Evolutionary conservation across 2,113 vertebrate genomes (phyloP).

Genomic region (Turdus rufiventris): DNA sequence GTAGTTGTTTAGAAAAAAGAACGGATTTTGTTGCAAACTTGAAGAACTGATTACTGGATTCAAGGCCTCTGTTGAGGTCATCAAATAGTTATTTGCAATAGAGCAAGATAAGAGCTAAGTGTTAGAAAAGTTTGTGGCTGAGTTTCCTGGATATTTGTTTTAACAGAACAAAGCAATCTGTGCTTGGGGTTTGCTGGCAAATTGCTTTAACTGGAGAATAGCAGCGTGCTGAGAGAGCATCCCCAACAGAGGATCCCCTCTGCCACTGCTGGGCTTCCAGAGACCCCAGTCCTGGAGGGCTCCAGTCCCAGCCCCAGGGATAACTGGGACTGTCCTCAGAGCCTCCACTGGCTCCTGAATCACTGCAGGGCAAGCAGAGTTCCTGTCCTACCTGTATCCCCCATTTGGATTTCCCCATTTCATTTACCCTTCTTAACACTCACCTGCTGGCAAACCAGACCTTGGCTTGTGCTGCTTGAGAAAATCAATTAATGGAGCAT

Average conservation of each 20-base stretch:
- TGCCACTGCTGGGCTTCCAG: background rate
- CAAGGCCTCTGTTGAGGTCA: slow-evolving; percentile 50
- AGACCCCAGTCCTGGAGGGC: background rate
- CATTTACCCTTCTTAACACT: background rate
- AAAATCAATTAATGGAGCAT: background rate
- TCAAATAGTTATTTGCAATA: slow-evolving; percentile 26
- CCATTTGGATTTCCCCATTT: background rate
- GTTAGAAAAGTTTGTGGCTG: background rate
- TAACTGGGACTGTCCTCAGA: background rate
- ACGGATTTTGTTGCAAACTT: background rate
- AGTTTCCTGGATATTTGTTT: slow-evolving; percentile 4
- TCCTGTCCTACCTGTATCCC: background rate
- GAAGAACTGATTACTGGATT: slow-evolving; percentile 25
- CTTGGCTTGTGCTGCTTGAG: background rate
- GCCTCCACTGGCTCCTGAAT: background rate
- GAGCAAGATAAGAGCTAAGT: slow-evolving; percentile 12
- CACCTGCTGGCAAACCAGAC: background rate
- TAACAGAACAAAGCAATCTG: background rate
- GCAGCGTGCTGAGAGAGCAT: background rate
- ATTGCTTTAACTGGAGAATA: background rate
- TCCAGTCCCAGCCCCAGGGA: background rate
- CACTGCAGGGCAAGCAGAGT: background rate
- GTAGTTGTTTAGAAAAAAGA: background rate
- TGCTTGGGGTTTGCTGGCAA: background rate
- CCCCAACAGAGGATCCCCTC: background rate